These are phyloP conservation scores for Atrina japonica DNA, from an alignment of 2,888 invertebrate genomes.

Conservation along the genomic window DNA sequence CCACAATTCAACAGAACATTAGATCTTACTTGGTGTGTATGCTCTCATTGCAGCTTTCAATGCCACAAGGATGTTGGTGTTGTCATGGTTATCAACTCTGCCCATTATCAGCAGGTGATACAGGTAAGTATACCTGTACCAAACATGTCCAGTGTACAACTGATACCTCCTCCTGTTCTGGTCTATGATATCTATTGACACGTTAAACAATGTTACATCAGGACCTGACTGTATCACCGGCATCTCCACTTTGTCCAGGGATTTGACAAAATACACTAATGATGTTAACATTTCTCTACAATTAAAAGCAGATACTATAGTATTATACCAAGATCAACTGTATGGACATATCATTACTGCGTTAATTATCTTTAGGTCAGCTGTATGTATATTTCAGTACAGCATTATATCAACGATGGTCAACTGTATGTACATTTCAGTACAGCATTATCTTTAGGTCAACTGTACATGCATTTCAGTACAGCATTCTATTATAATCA, in stretches of 20 bases:
- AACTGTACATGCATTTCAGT: background rate
- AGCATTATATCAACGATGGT: too few relatives aligned
- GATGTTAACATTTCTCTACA: slow-evolving; percentile 50
- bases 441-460: background rate
- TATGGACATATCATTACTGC: too few relatives aligned
- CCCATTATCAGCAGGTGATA: slow-evolving; percentile 28
- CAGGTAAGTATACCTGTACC: slow-evolving; percentile 27
- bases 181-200: slow-evolving; percentile 21
- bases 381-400: too few relatives aligned
- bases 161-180: slow-evolving; percentile 13
- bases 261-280: slow-evolving; percentile 50
- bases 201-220: slow-evolving; percentile 16
- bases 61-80: background rate
- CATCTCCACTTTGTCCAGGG: slow-evolving; percentile 37
- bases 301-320: slow-evolving; percentile 1
- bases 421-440: too few relatives aligned
- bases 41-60: slow-evolving; percentile 8
- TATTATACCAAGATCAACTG: too few relatives aligned
- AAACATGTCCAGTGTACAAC: slow-evolving; percentile 23
- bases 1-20: too few relatives aligned
- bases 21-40: slow-evolving; percentile 11
- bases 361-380: too few relatives aligned
- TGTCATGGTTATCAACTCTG: slow-evolving; percentile 6
- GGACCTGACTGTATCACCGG: slow-evolving; percentile 45
- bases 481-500: background rate